Base-by-base conservation (phyloP, 2,888 invertebrate genomes). In the Ganaspis brasiliensis region DNA sequence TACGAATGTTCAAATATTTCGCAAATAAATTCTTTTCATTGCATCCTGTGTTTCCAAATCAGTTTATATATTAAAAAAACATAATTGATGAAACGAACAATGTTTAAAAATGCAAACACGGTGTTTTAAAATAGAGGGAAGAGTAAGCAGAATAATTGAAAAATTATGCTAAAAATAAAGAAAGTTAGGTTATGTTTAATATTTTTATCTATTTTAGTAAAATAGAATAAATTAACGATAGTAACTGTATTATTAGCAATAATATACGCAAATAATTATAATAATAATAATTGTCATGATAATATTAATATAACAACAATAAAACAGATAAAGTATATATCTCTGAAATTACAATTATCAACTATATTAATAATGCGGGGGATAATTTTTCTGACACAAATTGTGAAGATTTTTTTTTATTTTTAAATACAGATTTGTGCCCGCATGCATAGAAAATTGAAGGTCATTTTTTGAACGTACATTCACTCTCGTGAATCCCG, bases 381-480 rank as follows among this genome's bases (percentile, higher is more conserved):
- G 6, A 37, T 6, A 63, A 37, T 63, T 21, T 21, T 63, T 21
- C 21, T 24, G 63, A 40, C 14, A 35, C 63, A 63, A 21, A 26
- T 67, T 67, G 2, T 40, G 40, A 40, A 19, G 19, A 67, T 45
- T 67, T 24, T 56, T 56, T 24, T 45, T 37, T 63, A 21, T 63
- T 40, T 16, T 40, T 21, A 3, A 40, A 5, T 5, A 45, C 8
- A 10, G 37, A 40, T 40, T 61, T n/a, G 10, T 67, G 12, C 63
- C 63, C 21, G 24, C 63, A 24, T 67, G 40, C 40, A 67, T 67
- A 14, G 24, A 67, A 67, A 67, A 67, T 21, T 67, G 21, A 45
- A 67, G 63, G 63, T 67, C 14, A 45, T 35, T 67, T 45, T 67
- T 67, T 63, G 12, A 19, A 63, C 35, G 14, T 63, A n/a, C 67